A percentile compares a stretch with the other conserved stretches of the same genome.
Evolutionary conservation across 2,888 invertebrate species (phyloP).

Genomic region (Tuta absoluta): DNA sequence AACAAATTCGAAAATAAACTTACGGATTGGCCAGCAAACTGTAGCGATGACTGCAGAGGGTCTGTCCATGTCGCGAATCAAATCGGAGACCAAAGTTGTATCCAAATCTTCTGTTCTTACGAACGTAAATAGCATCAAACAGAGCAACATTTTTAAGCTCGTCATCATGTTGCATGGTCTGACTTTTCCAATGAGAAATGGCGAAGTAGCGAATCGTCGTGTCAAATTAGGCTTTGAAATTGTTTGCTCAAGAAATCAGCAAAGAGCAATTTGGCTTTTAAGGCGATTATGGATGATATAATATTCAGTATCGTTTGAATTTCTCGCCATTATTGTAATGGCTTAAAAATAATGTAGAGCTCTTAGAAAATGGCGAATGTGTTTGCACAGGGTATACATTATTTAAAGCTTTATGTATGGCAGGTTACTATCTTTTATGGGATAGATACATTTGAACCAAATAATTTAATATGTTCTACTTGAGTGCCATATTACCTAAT

Average conservation of each 20-base stretch:
- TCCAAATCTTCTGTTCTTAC: slow-evolving; percentile 35
- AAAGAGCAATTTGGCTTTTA: neutral
- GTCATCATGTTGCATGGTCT: neutral
- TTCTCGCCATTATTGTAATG: neutral
- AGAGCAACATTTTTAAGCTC: neutral
- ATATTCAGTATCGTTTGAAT: neutral
- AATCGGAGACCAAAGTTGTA: slow-evolving; percentile 49
- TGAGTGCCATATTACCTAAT: too few species aligned
- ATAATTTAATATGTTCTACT: too few species aligned
- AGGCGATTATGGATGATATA: neutral
- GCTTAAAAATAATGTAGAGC: neutral
- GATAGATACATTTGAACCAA: too few species aligned
- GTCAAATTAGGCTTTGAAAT: neutral
- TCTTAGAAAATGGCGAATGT: neutral
- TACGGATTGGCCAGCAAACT: slow-evolving; percentile 60
- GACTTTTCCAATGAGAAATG: neutral
- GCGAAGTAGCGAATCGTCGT: neutral
- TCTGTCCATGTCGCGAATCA: slow-evolving; percentile 52
- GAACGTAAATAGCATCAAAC: neutral
- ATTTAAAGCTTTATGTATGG: neutral
- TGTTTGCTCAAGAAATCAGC: neutral
- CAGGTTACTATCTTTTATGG: neutral
- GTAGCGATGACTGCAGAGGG: slow-evolving; percentile 56
- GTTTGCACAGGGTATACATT: neutral
- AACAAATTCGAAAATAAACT: slow-evolving; percentile 36